Evolutionary conservation across 2,888 invertebrate genomes (phyloP).

Genomic region (Fragum sueziense): DNA sequence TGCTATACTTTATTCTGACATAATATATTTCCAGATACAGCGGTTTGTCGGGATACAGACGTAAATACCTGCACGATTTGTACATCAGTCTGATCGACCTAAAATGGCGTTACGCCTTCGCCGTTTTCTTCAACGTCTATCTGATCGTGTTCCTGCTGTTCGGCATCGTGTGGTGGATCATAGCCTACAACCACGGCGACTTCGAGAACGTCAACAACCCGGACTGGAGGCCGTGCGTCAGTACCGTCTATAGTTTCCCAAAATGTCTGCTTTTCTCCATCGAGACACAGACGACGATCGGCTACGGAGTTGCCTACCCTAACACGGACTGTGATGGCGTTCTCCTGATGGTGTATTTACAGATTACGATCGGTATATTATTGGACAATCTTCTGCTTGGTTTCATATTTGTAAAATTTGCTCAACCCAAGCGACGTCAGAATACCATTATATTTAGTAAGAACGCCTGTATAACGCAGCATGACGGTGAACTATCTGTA

Average conservation of each 20-base stretch:
- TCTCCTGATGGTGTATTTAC: slow-evolving; percentile 93
- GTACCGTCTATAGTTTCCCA: slow-evolving; percentile 92
- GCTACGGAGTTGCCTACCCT: slow-evolving; percentile 92
- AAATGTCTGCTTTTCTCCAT: slow-evolving; percentile 97
- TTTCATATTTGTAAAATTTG: slow-evolving; percentile 95
- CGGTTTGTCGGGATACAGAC: slow-evolving; percentile 93
- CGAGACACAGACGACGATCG: slow-evolving; percentile 98
- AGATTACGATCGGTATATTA: slow-evolving; percentile 94
- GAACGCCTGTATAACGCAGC: slow-evolving; percentile 91
- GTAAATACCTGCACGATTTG: slow-evolving; percentile 86
- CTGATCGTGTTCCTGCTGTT: slow-evolving; percentile 93
- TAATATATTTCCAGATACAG: slow-evolving; percentile 89
- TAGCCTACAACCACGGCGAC: slow-evolving; percentile 81
- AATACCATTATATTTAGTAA: slow-evolving; percentile 94
- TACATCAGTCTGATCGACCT: slow-evolving; percentile 97
- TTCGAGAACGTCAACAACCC: slow-evolving; percentile 72
- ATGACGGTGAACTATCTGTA: slow-evolving; percentile 78
- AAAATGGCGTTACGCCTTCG: slow-evolving; percentile 92
- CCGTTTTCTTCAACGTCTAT: slow-evolving; percentile 95
- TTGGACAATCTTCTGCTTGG: slow-evolving; percentile 88
- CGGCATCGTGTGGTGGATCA: slow-evolving; percentile 83
- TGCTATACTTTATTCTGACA: too few species aligned
- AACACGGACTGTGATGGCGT: slow-evolving; percentile 96
- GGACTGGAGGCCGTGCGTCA: slow-evolving; percentile 82
- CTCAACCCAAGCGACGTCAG: slow-evolving; percentile 96